Conservation (phyloP, 2,113 vertebrate genomes). For the Pontoporia blainvillei region DNA sequence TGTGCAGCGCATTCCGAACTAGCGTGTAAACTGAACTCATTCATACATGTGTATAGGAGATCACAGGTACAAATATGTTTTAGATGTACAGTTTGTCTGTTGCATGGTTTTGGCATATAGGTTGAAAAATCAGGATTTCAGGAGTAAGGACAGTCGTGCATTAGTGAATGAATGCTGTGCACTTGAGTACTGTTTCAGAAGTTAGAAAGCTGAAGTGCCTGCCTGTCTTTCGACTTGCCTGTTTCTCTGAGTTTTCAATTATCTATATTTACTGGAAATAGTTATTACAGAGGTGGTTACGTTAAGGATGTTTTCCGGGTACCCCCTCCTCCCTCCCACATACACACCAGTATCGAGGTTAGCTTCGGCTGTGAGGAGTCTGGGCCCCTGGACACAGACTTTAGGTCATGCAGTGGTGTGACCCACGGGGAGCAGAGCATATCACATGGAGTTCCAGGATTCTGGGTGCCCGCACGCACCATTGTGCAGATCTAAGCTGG, state of each 20-base stretch:
- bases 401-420: background rate
- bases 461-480: background rate
- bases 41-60: background rate
- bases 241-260: background rate
- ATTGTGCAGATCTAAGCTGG: accelerated
- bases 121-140: background rate
- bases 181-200: background rate
- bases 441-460: accelerated
- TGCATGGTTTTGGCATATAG: background rate
- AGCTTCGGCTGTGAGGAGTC: too few species aligned
- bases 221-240: background rate
- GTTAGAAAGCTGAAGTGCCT: background rate
- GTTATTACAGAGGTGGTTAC: background rate
- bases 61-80: background rate
- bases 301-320: background rate
- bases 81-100: background rate
- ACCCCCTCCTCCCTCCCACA: background rate
- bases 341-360: background rate
- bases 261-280: background rate
- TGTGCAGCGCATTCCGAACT: background rate
- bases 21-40: background rate
- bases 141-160: background rate
- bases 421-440: accelerated
- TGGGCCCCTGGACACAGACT: too few species aligned
- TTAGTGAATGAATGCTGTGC: background rate